A percentile compares a stretch with the other conserved stretches of the same genome.
Conservation (phyloP, 30 jellyfish, hydroid and myxozoan species). For the Aurelia aurita region DNA sequence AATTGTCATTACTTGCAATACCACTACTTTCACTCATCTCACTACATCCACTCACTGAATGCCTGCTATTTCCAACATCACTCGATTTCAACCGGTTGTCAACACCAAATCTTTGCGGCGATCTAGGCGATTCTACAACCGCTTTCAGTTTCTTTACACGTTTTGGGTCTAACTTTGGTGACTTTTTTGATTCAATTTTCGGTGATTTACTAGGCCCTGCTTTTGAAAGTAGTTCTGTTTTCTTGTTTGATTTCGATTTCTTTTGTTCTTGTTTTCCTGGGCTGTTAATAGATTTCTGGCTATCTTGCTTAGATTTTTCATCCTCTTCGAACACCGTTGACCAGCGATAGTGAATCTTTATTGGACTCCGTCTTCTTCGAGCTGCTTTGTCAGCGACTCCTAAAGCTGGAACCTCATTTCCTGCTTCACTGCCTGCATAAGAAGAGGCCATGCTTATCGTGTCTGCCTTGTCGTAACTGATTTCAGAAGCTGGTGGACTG, state of each 20-base stretch:
- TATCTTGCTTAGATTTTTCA: slow-evolving; percentile 64
- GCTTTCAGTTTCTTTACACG: background rate
- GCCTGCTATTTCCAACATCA: slow-evolving; percentile 59
- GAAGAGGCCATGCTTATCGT: slow-evolving; percentile 86
- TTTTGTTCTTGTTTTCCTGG: slow-evolving; percentile 14
- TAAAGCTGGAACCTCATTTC: slow-evolving; percentile 55
- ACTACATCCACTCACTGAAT: slow-evolving; percentile 80
- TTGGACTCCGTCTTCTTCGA: slow-evolving; percentile 85
- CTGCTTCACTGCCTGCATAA: slow-evolving; percentile 80
- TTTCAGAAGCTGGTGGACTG: slow-evolving; percentile 55
- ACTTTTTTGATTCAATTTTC: slow-evolving; percentile 38
- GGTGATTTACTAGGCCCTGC: slow-evolving; percentile 40
- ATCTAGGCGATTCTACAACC: background rate
- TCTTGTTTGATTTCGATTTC: slow-evolving; percentile 35
- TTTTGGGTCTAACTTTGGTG: slow-evolving; percentile 29
- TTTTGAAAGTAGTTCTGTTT: slow-evolving; percentile 25
- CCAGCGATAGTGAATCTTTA: slow-evolving; percentile 93
- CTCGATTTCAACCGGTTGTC: background rate
- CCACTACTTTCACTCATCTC: slow-evolving; percentile 89
- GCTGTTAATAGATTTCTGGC: slow-evolving; percentile 20
- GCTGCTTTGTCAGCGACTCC: slow-evolving; percentile 47
- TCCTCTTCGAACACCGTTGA: slow-evolving; percentile 98
- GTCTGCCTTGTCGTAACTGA: slow-evolving; percentile 81
- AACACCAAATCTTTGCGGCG: slow-evolving; percentile 14
- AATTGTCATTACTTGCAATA: slow-evolving; percentile 70